These are phyloP conservation scores for Denticeps clupeoides DNA, from an alignment of 2,797 vertebrate genomes.

Conservation along the genomic window DNA sequence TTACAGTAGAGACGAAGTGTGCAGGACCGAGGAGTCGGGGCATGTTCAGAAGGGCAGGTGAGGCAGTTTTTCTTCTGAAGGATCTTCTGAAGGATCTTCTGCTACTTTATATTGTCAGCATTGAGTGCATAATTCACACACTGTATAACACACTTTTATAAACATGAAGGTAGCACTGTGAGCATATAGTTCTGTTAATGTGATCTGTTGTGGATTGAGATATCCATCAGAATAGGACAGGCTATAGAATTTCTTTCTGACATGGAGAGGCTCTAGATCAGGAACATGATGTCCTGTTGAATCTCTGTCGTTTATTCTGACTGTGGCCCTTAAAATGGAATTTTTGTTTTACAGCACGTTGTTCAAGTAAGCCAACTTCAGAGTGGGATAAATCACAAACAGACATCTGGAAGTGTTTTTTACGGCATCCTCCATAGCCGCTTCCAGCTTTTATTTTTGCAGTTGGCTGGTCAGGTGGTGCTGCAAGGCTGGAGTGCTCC, in stretches of 20 bases:
- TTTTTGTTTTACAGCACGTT: too few relatives aligned
- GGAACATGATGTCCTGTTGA: neutral
- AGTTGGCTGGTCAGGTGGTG: too few relatives aligned
- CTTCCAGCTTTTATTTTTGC: too few relatives aligned
- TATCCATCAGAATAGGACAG: constrained; percentile 35
- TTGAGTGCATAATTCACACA: too few relatives aligned
- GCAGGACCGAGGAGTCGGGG: constrained; percentile 82
- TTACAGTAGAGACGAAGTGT: constrained; percentile 78
- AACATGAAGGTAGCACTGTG: too few relatives aligned
- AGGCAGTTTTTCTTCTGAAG: constrained; percentile 27
- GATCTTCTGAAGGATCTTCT: too few relatives aligned
- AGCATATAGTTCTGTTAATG: too few relatives aligned
- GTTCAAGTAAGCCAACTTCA: neutral
- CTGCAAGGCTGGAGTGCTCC: too few relatives aligned
- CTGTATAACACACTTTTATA: too few relatives aligned
- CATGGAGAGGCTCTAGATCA: constrained; percentile 26
- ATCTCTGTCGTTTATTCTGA: neutral
- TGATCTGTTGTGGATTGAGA: constrained; percentile 44
- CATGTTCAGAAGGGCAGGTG: constrained; percentile 91
- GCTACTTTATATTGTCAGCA: too few relatives aligned
- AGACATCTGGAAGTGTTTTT: constrained; percentile 13
- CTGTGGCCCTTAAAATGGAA: neutral
- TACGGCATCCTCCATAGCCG: constrained; percentile 3
- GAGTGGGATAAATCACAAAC: neutral
- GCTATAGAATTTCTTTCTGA: constrained; percentile 48